These are phyloP conservation scores for Rhynchonycteris naso DNA, from an alignment of 2,797 vertebrate genomes.

Conservation along the genomic window DNA sequence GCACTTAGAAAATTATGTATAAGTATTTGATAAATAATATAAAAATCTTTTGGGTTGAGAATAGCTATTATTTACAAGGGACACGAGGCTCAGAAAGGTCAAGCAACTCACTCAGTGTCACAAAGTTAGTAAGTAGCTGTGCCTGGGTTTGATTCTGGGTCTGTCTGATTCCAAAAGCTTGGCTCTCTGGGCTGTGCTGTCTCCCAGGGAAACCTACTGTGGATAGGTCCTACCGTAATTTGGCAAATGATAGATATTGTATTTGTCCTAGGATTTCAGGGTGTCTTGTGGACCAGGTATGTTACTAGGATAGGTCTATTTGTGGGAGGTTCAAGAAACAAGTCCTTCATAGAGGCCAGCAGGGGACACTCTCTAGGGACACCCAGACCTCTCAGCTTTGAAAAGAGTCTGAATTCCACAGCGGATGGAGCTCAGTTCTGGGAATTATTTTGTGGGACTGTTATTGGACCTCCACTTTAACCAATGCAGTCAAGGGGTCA, in stretches of 20 bases:
- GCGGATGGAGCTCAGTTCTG: neutral
- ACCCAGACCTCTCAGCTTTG: neutral
- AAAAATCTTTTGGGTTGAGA: neutral
- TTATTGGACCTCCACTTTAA: neutral
- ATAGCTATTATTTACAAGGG: neutral
- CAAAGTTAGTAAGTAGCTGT: neutral
- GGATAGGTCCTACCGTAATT: neutral
- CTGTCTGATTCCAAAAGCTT: neutral
- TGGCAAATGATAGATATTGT: neutral
- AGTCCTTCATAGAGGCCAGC: neutral
- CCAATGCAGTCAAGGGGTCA: neutral
- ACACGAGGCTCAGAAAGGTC: neutral
- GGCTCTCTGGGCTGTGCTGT: neutral
- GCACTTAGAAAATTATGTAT: neutral
- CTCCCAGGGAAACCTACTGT: rapidly evolving
- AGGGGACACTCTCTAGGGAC: neutral
- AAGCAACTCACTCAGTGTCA: neutral
- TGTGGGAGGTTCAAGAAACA: neutral
- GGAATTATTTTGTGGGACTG: neutral
- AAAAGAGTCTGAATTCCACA: neutral
- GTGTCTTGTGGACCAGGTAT: neutral
- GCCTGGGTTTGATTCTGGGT: neutral
- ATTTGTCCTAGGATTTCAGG: neutral
- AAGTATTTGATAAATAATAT: neutral
- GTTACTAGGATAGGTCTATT: neutral